Conservation (phyloP, 1,140 invertebrate genomes). For the Aphis gossypii region DNA sequence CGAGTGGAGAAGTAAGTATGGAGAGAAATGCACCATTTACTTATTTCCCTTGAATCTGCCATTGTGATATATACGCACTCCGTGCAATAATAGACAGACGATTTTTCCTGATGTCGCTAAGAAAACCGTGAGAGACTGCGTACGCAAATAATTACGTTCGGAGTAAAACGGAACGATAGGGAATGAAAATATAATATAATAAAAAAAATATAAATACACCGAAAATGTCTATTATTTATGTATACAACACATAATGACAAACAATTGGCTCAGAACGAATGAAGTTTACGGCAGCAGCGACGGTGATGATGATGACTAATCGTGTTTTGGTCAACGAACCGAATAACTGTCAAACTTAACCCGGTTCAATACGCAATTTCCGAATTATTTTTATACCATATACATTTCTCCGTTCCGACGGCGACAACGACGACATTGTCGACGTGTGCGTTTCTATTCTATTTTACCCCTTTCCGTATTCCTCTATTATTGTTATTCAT, state of each 20-base stretch:
- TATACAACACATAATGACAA: conserved; percentile 37
- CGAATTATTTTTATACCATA: conserved; percentile 47
- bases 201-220: neutral
- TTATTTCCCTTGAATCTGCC: neutral
- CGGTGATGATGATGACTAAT: conserved; percentile 53
- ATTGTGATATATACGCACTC: neutral
- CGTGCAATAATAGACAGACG: neutral
- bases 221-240: conserved; percentile 25
- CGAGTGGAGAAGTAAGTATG: rapidly evolving
- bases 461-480: neutral
- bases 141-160: conserved; percentile 25
- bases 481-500: neutral
- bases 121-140: conserved; percentile 21
- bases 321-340: conserved; percentile 56
- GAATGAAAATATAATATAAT: neutral
- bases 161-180: neutral
- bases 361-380: conserved; percentile 56
- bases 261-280: conserved; percentile 49
- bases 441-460: conserved; percentile 12
- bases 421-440: neutral
- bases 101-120: neutral
- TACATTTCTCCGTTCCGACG: conserved; percentile 15
- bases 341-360: conserved; percentile 57
- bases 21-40: neutral
- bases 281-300: neutral